Base-by-base conservation (phyloP, 1,140 invertebrate genomes). In the Riptortus pedestris region DNA sequence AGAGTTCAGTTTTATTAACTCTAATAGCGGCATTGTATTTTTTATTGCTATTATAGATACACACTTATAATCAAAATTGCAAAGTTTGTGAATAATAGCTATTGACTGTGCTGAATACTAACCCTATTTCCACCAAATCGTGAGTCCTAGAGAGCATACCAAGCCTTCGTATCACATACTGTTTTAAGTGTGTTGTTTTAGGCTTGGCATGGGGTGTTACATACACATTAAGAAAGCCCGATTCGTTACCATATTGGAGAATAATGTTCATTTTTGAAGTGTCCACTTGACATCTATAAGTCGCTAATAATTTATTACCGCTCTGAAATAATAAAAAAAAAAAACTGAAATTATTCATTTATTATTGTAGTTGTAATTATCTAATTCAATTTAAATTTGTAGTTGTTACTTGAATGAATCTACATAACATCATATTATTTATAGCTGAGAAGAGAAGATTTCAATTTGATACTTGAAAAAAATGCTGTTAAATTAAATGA, bases 231-330 rank as follows among this genome's bases (percentile, higher is more conserved):
- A 94, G 71, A 3, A 77, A 82, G 14, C 91, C 91, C 85, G 80
- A 71, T 88, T 85, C 5, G 88, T 90, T 75, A 91, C 90, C 31
- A 87, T 83, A 2, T 88, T 88, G 43, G 86, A 90, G 74, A 74
- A 85, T 85, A 38, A 93, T 79, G 73, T 93, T 89, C 22, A 94
- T 74, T 63, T 88, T 78, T 60, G 88, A 93, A 0, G 89, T 92
- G 72, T 93, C 91, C 1, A 88, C 81, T 77, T 93, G 86, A 66
- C 68, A 72, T 16, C 71, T 79, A 75, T 91, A 93, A 5, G 90
- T 92, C 1, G 87, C 89, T 45, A 93, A 74, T 24, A 92, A 74
- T 70, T 80, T 84, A 75, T 92, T 91, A 27, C 82, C 84, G 73
- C 79, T 81, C 83, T 85, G 70, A 29, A 76, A 72, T 60, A 47